A percentile compares a stretch with the other conserved stretches of the same genome.
Evolutionary conservation across 2,113 vertebrate species (phyloP).

Genomic region (Larimichthys polyactis): DNA sequence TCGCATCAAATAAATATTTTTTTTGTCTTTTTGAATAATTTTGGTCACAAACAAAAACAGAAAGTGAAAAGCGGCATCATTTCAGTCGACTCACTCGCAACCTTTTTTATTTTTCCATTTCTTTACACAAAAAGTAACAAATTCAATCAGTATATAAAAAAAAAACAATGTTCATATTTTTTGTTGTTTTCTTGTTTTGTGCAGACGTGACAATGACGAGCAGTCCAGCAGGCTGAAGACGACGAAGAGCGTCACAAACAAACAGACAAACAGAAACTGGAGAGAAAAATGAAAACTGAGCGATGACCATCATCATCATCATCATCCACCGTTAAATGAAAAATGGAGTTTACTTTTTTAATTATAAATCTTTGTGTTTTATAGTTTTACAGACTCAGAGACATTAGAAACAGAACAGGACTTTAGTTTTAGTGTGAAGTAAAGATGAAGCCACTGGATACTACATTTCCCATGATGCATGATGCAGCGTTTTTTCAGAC

Average conservation of each 20-base stretch:
- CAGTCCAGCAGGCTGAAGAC: background rate
- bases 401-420: background rate
- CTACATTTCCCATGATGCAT: constrained; percentile 4
- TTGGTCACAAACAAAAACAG: background rate
- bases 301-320: background rate
- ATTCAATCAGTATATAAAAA: background rate
- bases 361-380: background rate
- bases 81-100: too few relatives aligned
- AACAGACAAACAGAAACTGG: too few relatives aligned
- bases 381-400: background rate
- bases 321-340: too few relatives aligned
- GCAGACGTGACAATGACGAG: background rate
- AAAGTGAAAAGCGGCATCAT: background rate
- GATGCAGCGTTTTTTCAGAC: too few relatives aligned
- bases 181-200: background rate
- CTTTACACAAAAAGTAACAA: background rate
- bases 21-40: too few relatives aligned
- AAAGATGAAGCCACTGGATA: background rate
- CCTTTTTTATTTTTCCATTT: background rate
- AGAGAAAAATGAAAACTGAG: background rate
- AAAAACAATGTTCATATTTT: background rate
- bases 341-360: background rate
- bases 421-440: too few relatives aligned
- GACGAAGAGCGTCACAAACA: background rate
- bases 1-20: background rate